Evolutionary conservation across 2,888 invertebrate species (phyloP).

Genomic region (Silvanus unidentatus): DNA sequence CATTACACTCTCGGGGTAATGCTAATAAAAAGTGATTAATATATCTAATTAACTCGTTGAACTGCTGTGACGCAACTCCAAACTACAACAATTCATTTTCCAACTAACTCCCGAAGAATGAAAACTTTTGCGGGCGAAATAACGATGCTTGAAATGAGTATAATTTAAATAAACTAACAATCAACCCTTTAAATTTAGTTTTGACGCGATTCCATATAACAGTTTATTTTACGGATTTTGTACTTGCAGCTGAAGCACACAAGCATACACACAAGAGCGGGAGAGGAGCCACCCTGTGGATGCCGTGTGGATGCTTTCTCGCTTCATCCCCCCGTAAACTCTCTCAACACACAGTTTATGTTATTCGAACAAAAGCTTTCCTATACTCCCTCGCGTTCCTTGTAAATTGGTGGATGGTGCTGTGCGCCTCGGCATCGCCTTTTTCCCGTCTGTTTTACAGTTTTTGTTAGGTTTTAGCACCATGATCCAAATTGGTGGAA

Average conservation of each 20-base stretch:
- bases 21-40: conserved; percentile 41
- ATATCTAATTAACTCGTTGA: conserved; percentile 40
- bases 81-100: conserved; percentile 38
- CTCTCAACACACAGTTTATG: conserved; percentile 9
- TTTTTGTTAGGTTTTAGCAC: conserved; percentile 19
- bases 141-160: conserved; percentile 36
- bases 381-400: too few relatives aligned
- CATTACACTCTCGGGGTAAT: conserved; percentile 33
- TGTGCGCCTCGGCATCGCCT: too few relatives aligned
- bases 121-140: conserved; percentile 32
- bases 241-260: too few relatives aligned
- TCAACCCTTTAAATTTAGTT: conserved; percentile 18
- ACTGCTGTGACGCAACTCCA: conserved; percentile 37
- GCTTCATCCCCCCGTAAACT: too few relatives aligned
- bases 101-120: conserved; percentile 25
- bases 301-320: too few relatives aligned
- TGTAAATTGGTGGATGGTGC: too few relatives aligned
- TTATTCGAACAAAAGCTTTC: conserved; percentile 12
- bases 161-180: conserved; percentile 40
- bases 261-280: too few relatives aligned
- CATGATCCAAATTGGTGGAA: conserved; percentile 15
- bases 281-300: too few relatives aligned
- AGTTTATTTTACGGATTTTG: conserved; percentile 20
- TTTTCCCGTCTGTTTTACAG: conserved; percentile 8
- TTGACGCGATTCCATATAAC: conserved; percentile 8